Evolutionary conservation across 2,888 invertebrate species (phyloP).

Genomic region (Hoplodrina ambigua): DNA sequence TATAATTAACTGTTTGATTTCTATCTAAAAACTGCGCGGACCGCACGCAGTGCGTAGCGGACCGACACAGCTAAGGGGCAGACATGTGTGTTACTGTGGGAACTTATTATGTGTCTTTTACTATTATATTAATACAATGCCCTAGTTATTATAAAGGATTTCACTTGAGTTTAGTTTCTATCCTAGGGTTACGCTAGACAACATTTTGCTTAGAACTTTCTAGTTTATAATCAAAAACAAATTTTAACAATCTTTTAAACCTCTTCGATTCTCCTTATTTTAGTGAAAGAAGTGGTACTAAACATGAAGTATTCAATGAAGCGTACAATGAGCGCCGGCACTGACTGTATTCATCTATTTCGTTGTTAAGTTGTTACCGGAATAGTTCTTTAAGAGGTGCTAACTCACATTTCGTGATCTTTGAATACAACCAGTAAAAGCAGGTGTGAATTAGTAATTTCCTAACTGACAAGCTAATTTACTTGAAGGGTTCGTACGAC

Average conservation of each 20-base stretch:
- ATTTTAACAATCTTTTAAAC: not conserved
- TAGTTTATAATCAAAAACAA: not conserved
- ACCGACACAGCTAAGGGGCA: constrained; percentile 16
- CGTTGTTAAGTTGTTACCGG: constrained; percentile 61
- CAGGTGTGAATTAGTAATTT: constrained; percentile 81
- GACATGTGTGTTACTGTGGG: constrained; percentile 11
- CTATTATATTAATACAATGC: not conserved
- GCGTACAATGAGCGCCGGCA: constrained; percentile 38
- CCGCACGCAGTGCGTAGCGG: constrained; percentile 31
- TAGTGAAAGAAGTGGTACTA: not conserved
- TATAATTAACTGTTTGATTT: constrained; percentile 35
- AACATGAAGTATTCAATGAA: constrained; percentile 44
- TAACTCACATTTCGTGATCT: constrained; percentile 85
- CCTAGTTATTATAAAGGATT: not conserved
- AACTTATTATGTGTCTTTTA: constrained; percentile 7
- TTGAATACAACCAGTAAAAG: constrained; percentile 79
- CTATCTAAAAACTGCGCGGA: constrained; percentile 27
- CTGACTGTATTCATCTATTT: constrained; percentile 26
- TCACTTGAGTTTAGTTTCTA: not conserved
- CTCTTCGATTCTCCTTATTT: not conserved
- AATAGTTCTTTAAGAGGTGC: constrained; percentile 79
- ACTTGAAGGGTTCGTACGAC: constrained; percentile 53
- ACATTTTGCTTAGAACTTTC: constrained; percentile 5
- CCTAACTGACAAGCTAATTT: constrained; percentile 76
- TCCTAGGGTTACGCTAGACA: not conserved